A percentile compares a stretch with the other conserved stretches of the same genome.
These are phyloP conservation scores for Etheostoma perlongum DNA, from an alignment of 2,797 vertebrate species.

Conservation along the genomic window DNA sequence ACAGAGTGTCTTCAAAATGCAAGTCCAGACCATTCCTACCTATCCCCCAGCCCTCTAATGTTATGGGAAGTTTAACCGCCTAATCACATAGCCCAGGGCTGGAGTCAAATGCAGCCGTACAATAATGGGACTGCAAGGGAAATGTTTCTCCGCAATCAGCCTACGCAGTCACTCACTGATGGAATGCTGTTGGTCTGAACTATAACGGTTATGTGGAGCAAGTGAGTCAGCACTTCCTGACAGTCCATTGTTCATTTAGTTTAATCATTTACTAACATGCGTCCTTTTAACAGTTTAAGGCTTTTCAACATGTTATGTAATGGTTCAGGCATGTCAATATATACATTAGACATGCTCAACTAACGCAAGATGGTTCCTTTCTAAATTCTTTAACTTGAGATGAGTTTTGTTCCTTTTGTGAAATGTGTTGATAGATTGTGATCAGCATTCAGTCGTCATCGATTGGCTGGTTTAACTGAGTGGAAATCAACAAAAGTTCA, in stretches of 20 bases:
- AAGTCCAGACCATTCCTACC: constrained; percentile 33
- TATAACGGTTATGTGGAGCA: constrained; percentile 28
- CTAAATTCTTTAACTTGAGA: neutral
- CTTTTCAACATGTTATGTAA: constrained; percentile 36
- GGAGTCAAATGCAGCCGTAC: constrained; percentile 61
- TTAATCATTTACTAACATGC: constrained; percentile 57
- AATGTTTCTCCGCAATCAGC: constrained; percentile 28
- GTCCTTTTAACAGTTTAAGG: neutral
- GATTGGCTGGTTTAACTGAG: neutral
- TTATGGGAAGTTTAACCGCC: constrained; percentile 62
- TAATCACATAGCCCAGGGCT: constrained; percentile 61
- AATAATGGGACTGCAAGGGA: constrained; percentile 56
- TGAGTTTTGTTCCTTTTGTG: neutral
- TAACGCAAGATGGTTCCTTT: neutral
- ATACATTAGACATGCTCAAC: neutral
- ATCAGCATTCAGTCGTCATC: neutral
- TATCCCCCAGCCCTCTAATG: constrained; percentile 50
- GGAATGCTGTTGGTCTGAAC: constrained; percentile 28
- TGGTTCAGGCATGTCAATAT: neutral
- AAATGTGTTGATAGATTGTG: neutral
- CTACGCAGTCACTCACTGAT: constrained; percentile 1
- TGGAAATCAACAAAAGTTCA: constrained; percentile 4
- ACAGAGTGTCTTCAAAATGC: constrained; percentile 21
- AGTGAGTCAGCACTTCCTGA: constrained; percentile 57
- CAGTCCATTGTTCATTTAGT: constrained; percentile 40